A percentile compares a stretch with the other conserved stretches of the same genome.
These are phyloP conservation scores for Micrastur ruficollis DNA, from an alignment of 2,797 vertebrate species.

Conservation along the genomic window DNA sequence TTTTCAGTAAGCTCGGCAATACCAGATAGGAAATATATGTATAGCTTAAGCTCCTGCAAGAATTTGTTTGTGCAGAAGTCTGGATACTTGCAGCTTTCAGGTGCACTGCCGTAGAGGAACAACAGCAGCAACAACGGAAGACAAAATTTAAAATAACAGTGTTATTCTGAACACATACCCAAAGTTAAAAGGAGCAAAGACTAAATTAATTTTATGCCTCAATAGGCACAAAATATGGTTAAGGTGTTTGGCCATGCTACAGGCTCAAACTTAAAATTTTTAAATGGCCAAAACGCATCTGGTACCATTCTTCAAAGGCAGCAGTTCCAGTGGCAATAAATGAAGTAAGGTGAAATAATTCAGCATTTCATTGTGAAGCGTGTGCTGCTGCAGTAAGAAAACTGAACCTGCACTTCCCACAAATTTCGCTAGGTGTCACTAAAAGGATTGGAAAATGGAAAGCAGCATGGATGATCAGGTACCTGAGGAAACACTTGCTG, in stretches of 20 bases:
- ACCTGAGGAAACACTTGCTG: neutral
- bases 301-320: neutral
- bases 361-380: accelerated
- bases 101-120: neutral
- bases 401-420: neutral
- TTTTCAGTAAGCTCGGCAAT: neutral
- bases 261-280: neutral
- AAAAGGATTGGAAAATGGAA: slow-evolving; percentile 24
- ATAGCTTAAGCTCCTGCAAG: neutral
- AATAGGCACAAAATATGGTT: neutral
- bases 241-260: neutral
- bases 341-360: neutral
- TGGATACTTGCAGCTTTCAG: neutral
- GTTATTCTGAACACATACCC: neutral
- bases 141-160: neutral
- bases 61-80: neutral
- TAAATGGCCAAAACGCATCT: neutral
- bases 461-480: accelerated
- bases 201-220: neutral
- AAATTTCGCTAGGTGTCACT: slow-evolving; percentile 71
- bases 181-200: neutral
- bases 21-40: neutral
- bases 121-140: neutral
- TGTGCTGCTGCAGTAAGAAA: neutral
- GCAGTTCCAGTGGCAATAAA: neutral